These are phyloP conservation scores for Nezara viridula DNA, from an alignment of 2,888 invertebrate genomes.

Conservation along the genomic window DNA sequence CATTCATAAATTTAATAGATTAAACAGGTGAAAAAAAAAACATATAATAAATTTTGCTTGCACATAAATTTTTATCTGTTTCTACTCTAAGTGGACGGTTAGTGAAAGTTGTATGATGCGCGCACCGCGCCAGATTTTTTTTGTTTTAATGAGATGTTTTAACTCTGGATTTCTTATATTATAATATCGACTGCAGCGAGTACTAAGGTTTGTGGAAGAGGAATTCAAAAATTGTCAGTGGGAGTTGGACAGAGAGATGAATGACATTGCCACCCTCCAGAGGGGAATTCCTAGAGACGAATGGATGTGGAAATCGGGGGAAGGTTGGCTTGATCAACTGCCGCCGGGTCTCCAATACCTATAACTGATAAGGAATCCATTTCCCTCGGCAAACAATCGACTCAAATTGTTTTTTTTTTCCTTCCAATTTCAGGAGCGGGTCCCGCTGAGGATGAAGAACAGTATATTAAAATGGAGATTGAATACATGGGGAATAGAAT, in stretches of 20 bases:
- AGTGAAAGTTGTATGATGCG: too few relatives aligned
- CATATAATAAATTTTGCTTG: too few relatives aligned
- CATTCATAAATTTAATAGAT: too few relatives aligned
- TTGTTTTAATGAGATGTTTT: too few relatives aligned
- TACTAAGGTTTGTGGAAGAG: background rate
- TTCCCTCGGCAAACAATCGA: slow-evolving; percentile 48
- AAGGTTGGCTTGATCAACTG: slow-evolving; percentile 23
- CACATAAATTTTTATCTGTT: too few relatives aligned
- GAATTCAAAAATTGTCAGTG: background rate
- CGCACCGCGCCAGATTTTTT: too few relatives aligned
- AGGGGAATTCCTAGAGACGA: background rate
- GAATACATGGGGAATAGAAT: slow-evolving; percentile 38
- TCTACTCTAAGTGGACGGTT: too few relatives aligned
- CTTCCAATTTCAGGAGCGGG: slow-evolving; percentile 30
- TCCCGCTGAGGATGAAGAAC: slow-evolving; percentile 24
- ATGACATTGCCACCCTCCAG: background rate
- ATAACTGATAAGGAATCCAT: slow-evolving; percentile 48
- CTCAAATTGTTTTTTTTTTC: slow-evolving; percentile 27
- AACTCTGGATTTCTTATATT: too few relatives aligned
- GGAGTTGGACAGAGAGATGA: background rate
- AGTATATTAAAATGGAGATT: slow-evolving; percentile 51
- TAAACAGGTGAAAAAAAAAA: too few relatives aligned
- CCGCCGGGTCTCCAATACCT: slow-evolving; percentile 11
- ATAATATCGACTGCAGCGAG: background rate
- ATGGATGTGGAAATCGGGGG: slow-evolving; percentile 33